A percentile compares a stretch with the other conserved stretches of the same genome.
Evolutionary conservation across 1,140 invertebrate species (phyloP).

Genomic region (Monochamus saltuarius): DNA sequence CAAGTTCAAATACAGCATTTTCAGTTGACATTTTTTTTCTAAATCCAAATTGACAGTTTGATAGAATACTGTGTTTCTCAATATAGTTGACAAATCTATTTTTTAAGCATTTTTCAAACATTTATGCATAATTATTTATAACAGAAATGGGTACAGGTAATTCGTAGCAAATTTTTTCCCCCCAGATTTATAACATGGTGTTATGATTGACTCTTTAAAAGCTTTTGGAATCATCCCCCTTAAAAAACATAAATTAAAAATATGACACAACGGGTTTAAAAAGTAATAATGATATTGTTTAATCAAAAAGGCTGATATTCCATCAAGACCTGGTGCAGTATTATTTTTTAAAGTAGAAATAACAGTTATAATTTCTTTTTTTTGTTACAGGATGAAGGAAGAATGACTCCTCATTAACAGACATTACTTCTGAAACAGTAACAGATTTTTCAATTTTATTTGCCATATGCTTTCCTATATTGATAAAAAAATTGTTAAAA

Average conservation of each 20-base stretch:
- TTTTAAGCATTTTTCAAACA: conserved; percentile 10
- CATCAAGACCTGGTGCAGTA: conserved; percentile 11
- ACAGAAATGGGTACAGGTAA: not conserved
- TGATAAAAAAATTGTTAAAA: too few species aligned
- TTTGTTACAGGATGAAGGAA: conserved; percentile 9
- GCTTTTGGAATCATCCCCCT: not conserved
- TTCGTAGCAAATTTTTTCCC: too few species aligned
- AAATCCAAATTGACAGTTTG: conserved; percentile 2
- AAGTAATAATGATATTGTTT: conserved; percentile 3
- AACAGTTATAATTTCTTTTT: conserved; percentile 5
- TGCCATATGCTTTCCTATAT: too few species aligned
- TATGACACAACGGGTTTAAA: not conserved
- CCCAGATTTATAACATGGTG: not conserved
- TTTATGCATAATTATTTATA: conserved; percentile 4
- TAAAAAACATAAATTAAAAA: conserved; percentile 8
- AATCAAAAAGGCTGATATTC: conserved; percentile 5
- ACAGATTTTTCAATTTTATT: too few species aligned
- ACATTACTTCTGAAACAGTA: too few species aligned
- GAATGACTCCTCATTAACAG: too few species aligned
- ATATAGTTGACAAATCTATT: not conserved
- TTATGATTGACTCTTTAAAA: not conserved
- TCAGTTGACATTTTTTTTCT: not conserved
- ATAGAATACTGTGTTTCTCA: conserved; percentile 6
- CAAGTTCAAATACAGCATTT: conserved; percentile 1
- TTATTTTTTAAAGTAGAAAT: conserved; percentile 8